These are phyloP conservation scores for Lampropteryx suffumata DNA, from an alignment of 2,888 invertebrate genomes.

Conservation along the genomic window DNA sequence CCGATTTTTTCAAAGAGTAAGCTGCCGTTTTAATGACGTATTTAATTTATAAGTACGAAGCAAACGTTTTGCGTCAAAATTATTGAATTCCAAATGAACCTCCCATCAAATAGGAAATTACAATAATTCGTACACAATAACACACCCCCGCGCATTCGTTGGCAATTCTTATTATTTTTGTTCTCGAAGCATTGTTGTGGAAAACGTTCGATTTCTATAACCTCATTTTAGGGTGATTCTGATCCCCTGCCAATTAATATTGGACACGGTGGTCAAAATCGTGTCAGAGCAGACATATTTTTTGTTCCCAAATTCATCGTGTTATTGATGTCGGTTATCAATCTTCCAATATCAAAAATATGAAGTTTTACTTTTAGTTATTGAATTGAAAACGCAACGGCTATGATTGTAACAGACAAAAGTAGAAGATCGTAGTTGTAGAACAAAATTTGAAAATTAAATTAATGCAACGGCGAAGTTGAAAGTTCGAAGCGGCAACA, in stretches of 20 bases:
- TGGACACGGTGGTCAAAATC: slow-evolving; percentile 74
- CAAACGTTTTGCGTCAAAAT: slow-evolving; percentile 13
- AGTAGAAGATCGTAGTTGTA: too few relatives aligned
- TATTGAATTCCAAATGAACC: slow-evolving; percentile 17
- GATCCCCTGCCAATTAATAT: slow-evolving; percentile 81
- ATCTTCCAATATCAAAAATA: slow-evolving; percentile 14
- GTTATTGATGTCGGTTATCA: slow-evolving; percentile 26
- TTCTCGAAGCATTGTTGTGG: slow-evolving; percentile 60
- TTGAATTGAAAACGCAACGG: neutral
- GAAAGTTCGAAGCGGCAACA: slow-evolving; percentile 62
- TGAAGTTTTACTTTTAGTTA: neutral
- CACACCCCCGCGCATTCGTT: slow-evolving; percentile 70
- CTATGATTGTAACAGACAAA: neutral
- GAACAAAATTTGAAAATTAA: slow-evolving; percentile 60
- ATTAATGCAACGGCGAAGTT: slow-evolving; percentile 62
- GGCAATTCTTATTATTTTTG: slow-evolving; percentile 72
- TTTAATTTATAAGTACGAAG: neutral
- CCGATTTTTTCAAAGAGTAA: too few relatives aligned
- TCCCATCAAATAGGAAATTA: slow-evolving; percentile 43
- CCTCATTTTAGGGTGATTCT: slow-evolving; percentile 53
- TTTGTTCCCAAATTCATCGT: slow-evolving; percentile 38
- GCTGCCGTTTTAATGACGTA: neutral
- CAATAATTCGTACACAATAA: slow-evolving; percentile 50
- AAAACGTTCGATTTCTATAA: slow-evolving; percentile 65
- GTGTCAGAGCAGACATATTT: slow-evolving; percentile 69